Conservation (phyloP, 2,888 invertebrate genomes). For the Lysandra bellargus region DNA sequence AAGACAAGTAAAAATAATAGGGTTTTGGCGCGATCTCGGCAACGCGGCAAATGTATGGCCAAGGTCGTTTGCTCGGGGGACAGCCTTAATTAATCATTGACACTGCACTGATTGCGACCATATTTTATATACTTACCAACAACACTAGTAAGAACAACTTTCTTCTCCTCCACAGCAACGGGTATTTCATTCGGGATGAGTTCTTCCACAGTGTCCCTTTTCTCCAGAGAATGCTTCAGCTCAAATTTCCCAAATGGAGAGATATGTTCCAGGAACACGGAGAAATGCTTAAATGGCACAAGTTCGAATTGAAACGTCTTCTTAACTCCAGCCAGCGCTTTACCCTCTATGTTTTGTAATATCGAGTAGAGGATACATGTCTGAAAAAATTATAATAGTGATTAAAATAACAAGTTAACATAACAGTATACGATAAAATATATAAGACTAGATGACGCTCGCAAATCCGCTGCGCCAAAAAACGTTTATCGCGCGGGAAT, state of each 20-base stretch:
- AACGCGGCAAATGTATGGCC: too few relatives aligned
- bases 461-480: too few relatives aligned
- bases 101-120: too few relatives aligned
- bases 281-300: slow-evolving; percentile 51
- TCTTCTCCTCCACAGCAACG: slow-evolving; percentile 28
- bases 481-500: too few relatives aligned
- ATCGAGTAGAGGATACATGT: slow-evolving; percentile 3
- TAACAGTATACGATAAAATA: too few relatives aligned
- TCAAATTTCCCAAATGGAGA: slow-evolving; percentile 55
- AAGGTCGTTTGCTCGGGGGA: too few relatives aligned
- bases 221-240: slow-evolving; percentile 47
- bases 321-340: slow-evolving; percentile 49
- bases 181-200: slow-evolving; percentile 36
- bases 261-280: slow-evolving; percentile 56
- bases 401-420: too few relatives aligned
- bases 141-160: slow-evolving; percentile 19
- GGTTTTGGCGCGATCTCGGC: too few relatives aligned
- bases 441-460: too few relatives aligned
- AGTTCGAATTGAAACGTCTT: slow-evolving; percentile 54
- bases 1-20: too few relatives aligned
- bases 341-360: slow-evolving; percentile 35
- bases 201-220: slow-evolving; percentile 43
- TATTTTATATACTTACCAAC: slow-evolving; percentile 1
- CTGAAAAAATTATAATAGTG: not conserved
- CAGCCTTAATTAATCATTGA: too few relatives aligned